Base-by-base conservation (phyloP, 2,888 invertebrate genomes). In the Apoda limacodes region DNA sequence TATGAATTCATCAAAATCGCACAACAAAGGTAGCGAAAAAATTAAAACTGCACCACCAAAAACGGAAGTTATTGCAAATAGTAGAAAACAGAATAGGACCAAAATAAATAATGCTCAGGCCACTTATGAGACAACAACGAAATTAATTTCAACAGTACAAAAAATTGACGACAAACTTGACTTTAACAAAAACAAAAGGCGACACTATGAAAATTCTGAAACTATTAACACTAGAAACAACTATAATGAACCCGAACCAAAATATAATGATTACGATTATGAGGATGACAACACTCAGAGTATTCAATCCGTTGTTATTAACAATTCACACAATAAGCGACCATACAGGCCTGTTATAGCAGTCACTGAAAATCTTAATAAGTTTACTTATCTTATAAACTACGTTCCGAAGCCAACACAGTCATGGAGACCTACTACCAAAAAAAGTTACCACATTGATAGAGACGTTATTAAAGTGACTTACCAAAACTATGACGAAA, bases 131-230 rank as follows among this genome's bases (percentile, higher is more conserved):
- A 50, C 45, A 35, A 31, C 23, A 17, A 33, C 44, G 15, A 60
- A 53, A 47, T 42, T 40, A 25, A 52, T 55, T 30, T 45, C 42
- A 28, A 63, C 60, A 13, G 43, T 58, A 46, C 58, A 59, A 34
- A 68, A 63, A 37, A 76, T 85, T 25, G 83, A 82, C 45, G 85
- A 85, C 57, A 86, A 86, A 80, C 71, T 86, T 31, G 85, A 85
- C 70, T 71, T 85, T 49, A n/a, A n/a, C n/a, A 75, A 61, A 50
- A 72, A 78, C 37, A 80, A 80, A 56, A 74, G 58, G 36, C 56
- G 55, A 65, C 67, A 76, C 9, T 69, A 58, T 31, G 69, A 64
- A 12, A 61, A 75, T 45, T 41, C 50, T 34, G 51, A 60, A 32
- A 50, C 41, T 30, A 22, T 47, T 26, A 49, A 61, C 43, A 56